Base-by-base conservation (phyloP, 1,140 invertebrate species). In the Saccostrea glomerata region DNA sequence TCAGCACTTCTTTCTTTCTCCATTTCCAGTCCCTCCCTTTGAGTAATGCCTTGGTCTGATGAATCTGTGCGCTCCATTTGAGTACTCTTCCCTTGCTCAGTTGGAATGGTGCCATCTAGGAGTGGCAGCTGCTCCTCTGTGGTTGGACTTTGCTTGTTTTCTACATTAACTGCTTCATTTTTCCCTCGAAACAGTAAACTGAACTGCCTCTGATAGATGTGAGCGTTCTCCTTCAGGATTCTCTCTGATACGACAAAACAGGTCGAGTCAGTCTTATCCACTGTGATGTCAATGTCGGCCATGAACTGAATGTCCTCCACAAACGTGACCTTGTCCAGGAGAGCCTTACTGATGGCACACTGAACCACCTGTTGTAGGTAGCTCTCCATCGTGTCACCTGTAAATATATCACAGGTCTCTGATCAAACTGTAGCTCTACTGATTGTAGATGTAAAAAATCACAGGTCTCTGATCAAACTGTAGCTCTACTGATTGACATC, bases 351-450 rank as follows among this genome's bases (percentile, higher is more conserved):
- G 17, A 85, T 60, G 55, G 23, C 84, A 85, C 56, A 66, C 23
- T 85, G n/a, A 4, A 85, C 25, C 13, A 85, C 20, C 58, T 85
- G 55, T 63, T 85, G 84, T 36, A 85, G 23, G 55, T 84, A 47
- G 4, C 30, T 56, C 56, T 85, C 84, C 84, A 85, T 85, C 54
- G 3, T 55, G 70, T 77, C 47, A 47, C 47, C 47, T 47, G 47
- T 7, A 47, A 47, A 47, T 47, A 9, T 3, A 47, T 25, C 58
- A 63, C 15, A 17, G n/a, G 1, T 63, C 58, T 63, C 58, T 20
- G n/a, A 20, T 12, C 25, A 77, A 15, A 30, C 70, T 66, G 17
- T 66, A 2, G 60, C 17, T n/a, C 40, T 47, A 47, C 47, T 47
- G 47, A 47, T 47, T 47, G 40, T 47, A 47, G 5, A 7, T 36